Base-by-base conservation (phyloP, 2,888 invertebrate genomes). In the Amiota communis region DNA sequence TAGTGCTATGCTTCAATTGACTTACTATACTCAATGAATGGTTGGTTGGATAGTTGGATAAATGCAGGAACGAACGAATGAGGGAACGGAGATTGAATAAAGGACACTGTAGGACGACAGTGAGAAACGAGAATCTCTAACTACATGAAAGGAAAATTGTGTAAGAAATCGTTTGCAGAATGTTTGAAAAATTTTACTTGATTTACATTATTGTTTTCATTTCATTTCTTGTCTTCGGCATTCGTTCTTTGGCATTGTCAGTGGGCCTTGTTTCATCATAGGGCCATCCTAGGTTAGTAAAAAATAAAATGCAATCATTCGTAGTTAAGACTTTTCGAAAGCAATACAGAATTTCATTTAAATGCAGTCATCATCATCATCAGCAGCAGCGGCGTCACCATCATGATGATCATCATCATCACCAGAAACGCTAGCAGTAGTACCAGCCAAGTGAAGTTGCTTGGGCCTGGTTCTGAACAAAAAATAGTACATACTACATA, bases 291-390 rank as follows among this genome's bases (percentile, higher is more conserved):
- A 36, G 36, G 36, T 36, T 17, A 56, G 73, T 78, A 74, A 70
- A 69, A 63, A 68, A 68, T 76, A 71, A 75, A 83, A 84, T 83
- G 84, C 83, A 83, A 83, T 83, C 81, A 82, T 79, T 79, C 81
- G 70, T 72, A 9, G 36, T 36, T 12, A 23, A 75, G 77, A 78
- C 75, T 80, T 76, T 47, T 23, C 79, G 79, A 84, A 77, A 78
- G 81, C 83, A 81, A 84, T 80, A 63, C n/a, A 13, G 23, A 23
- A 36, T 36, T 36, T 36, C 36, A 84, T 84, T 83, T 77, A 82
- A 82, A 84, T 82, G 80, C 81, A 82, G 75, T 76, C 75, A 47
- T 65, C 74, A 72, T 76, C 75, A 79, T 75, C 61, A 74, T 64
- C 56, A 61, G 59, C 69, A 61, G 20, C 72, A 15, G 1, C 2